phyloP scores from a whole-genome alignment of 2,113 vertebrate genomes.

The Thomomys bottae region DNA sequence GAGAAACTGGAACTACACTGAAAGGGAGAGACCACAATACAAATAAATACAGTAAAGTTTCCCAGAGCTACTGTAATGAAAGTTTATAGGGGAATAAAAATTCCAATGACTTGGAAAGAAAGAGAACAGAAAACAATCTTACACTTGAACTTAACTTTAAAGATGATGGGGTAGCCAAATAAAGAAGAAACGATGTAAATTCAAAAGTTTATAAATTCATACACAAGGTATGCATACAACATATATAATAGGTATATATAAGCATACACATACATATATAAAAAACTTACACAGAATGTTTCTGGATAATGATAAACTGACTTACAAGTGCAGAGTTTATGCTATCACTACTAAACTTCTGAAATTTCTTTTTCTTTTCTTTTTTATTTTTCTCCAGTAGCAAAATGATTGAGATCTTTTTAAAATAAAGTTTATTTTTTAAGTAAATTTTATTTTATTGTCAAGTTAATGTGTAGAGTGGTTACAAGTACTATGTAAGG shows the following conservation, averaged over 20 bases:
- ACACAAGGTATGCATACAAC: neutral
- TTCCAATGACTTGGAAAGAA: neutral
- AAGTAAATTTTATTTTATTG: too few species aligned
- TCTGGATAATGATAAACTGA: neutral
- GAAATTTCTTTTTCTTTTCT: slow-evolving; percentile 4
- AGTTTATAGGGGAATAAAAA: neutral
- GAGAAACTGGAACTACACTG: neutral
- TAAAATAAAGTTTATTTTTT: too few species aligned
- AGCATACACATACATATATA: neutral
- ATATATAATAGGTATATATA: too few species aligned
- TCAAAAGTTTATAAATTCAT: neutral
- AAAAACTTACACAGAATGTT: neutral
- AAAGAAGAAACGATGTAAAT: neutral
- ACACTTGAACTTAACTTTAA: neutral
- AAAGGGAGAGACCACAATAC: neutral
- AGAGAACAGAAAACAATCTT: neutral
- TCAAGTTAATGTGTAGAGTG: too few species aligned
- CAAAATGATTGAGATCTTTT: too few species aligned
- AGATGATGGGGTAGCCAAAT: neutral
- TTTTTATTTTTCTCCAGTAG: too few species aligned
- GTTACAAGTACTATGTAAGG: too few species aligned
- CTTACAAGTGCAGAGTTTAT: neutral
- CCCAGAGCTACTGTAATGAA: neutral
- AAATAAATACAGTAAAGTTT: neutral
- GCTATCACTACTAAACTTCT: slow-evolving; percentile 24